A percentile compares a stretch with the other conserved stretches of the same genome.
Conservation (phyloP, 2,113 vertebrate genomes). For the Triplophysa siluroides region DNA sequence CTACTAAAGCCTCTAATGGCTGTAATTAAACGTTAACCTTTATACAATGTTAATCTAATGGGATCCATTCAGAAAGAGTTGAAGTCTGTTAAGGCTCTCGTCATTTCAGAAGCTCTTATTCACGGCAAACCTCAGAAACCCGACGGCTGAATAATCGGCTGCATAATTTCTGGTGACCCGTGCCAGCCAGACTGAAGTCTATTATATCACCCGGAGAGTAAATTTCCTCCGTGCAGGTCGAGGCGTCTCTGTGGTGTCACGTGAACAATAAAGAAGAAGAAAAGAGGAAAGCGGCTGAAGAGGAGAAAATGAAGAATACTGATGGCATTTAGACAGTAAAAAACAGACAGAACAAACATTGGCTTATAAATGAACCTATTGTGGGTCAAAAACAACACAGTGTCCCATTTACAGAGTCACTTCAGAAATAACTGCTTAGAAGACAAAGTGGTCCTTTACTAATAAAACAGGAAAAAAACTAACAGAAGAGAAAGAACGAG, state of each 20-base stretch:
- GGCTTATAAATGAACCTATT: too few species aligned
- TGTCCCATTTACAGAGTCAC: too few species aligned
- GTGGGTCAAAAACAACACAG: too few species aligned
- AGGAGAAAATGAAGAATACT: not conserved
- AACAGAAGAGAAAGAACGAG: not conserved
- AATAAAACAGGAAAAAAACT: too few species aligned
- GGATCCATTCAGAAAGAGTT: slow-evolving; percentile 25
- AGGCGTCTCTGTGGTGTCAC: slow-evolving; percentile 35
- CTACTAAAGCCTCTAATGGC: slow-evolving; percentile 44
- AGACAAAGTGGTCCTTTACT: too few species aligned
- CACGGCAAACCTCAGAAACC: slow-evolving; percentile 8
- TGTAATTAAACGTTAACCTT: slow-evolving; percentile 48
- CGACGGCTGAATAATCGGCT: slow-evolving; percentile 7
- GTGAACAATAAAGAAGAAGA: slow-evolving; percentile 38
- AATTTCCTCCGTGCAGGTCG: slow-evolving; percentile 2
- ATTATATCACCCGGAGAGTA: slow-evolving; percentile 30
- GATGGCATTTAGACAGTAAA: too few species aligned
- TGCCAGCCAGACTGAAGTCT: slow-evolving; percentile 24
- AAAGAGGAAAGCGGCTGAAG: not conserved
- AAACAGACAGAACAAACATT: too few species aligned
- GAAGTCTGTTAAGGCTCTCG: slow-evolving; percentile 25
- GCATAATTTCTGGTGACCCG: slow-evolving; percentile 12
- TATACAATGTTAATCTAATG: slow-evolving; percentile 33
- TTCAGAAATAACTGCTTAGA: too few species aligned
- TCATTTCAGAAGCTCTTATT: slow-evolving; percentile 37